Base-by-base conservation (phyloP, 2,888 invertebrate species). In the Neria commutata region DNA sequence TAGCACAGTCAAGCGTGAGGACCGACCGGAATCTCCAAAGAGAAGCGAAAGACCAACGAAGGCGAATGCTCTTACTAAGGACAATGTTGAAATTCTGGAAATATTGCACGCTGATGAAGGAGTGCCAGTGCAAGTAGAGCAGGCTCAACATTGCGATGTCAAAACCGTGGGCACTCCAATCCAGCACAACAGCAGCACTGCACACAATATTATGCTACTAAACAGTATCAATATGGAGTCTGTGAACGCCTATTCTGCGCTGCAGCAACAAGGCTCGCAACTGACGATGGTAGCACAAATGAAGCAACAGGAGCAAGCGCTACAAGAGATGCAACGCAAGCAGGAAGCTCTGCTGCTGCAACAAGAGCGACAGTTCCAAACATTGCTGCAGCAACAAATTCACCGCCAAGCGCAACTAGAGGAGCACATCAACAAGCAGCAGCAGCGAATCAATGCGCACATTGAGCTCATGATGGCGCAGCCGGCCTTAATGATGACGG, bases 231-330 rank as follows among this genome's bases (percentile, higher is more conserved):
- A 76, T 54, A 17, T 77, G 47, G 81, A 79, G 40, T 68, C 77
- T 4, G 74, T 71, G 55, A 78, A 75, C 46, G 70, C 71, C 10
- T 64, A 75, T 16, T 71, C 74, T 21, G 68, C 72, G 1, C 48
- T 82, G 19, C 75, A 81, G 56, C 80, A 82, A 58, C 82, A 82
- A 61, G 79, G 82, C 55, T 66, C 78, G 0, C 82, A 82, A 55
- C 49, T 82, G 24, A 57, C 72, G 4, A 69, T 82, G 48, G 81
- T 80, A 0, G 60, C 73, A 0, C 81, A 82, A 62, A 76, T 82
- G 76, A 80, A 79, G 57, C 73, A 67, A 26, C 82, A 82, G 60
- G 82, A 82, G 61, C 61, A 63, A 0, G 73, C 77, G 0, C 60
- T 82, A 16, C 34, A 76, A 10, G 80, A 82, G 34, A 81, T 82